Percentiles rank a stretch among this genome's conserved stretches.
These are phyloP conservation scores for Sitta carolinensis DNA, from an alignment of 2,797 vertebrate species.

Conservation along the genomic window DNA sequence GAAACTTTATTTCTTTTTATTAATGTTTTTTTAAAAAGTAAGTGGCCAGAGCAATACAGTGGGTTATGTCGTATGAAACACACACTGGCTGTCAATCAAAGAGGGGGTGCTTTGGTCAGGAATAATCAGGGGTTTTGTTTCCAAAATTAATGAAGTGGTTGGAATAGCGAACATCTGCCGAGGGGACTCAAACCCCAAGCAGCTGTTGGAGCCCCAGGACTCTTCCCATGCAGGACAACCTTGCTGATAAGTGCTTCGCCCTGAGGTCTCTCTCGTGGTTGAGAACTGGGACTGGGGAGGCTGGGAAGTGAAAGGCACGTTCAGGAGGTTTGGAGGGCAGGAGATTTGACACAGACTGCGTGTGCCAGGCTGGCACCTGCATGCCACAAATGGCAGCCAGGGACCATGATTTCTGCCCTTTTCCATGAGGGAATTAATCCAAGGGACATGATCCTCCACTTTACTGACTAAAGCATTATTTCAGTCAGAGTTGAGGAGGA, in stretches of 20 bases:
- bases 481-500: neutral
- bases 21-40: neutral
- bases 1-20: neutral
- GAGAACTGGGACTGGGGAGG: neutral
- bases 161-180: conserved; percentile 79
- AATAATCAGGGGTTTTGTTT: conserved; percentile 77
- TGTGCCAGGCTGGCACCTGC: accelerated
- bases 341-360: neutral
- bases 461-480: neutral
- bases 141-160: conserved; percentile 78
- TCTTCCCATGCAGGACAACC: neutral
- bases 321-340: neutral
- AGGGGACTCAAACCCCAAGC: conserved; percentile 69
- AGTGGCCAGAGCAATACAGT: neutral
- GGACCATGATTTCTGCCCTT: neutral
- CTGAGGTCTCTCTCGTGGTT: neutral
- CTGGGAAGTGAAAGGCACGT: neutral
- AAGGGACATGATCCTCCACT: neutral
- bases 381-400: neutral
- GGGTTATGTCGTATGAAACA: conserved; percentile 52
- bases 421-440: neutral
- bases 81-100: conserved; percentile 76
- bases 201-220: conserved; percentile 75
- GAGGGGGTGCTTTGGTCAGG: conserved; percentile 54
- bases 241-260: neutral